Conservation (phyloP, 1,140 invertebrate species). For the Psix sp. region DNA sequence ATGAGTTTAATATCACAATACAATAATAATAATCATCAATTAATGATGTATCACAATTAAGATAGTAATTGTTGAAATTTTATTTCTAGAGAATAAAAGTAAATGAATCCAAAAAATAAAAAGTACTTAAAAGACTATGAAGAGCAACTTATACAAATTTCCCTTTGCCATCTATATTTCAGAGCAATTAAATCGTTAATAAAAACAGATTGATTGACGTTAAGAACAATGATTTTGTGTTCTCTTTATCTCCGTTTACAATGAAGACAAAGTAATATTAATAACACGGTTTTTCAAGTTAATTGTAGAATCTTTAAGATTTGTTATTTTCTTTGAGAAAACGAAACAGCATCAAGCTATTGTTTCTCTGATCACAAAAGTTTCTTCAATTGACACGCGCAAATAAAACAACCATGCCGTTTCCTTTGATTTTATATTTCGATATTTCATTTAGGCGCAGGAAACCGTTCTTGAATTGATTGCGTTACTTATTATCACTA, state of each 20-base stretch:
- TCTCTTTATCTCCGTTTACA: conserved; percentile 22
- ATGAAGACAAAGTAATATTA: conserved; percentile 21
- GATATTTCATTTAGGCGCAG: too few relatives aligned
- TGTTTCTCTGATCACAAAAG: conserved; percentile 24
- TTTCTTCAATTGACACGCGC: conserved; percentile 12
- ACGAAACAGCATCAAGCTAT: conserved; percentile 21
- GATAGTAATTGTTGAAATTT: too few relatives aligned
- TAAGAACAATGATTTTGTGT: conserved; percentile 11
- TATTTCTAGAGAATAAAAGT: too few relatives aligned
- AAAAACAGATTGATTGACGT: conserved; percentile 13
- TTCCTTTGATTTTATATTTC: conserved; percentile 5
- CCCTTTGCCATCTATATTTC: background rate
- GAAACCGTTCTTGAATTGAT: too few relatives aligned
- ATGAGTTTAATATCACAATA: too few relatives aligned
- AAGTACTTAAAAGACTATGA: background rate
- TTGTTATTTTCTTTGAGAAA: conserved; percentile 28
- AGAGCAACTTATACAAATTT: background rate
- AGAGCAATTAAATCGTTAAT: conserved; percentile 19
- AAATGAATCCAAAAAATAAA: too few relatives aligned
- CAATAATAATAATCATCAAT: too few relatives aligned
- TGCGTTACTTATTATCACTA: too few relatives aligned
- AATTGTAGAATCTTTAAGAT: conserved; percentile 21
- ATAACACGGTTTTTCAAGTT: conserved; percentile 17
- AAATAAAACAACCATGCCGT: conserved; percentile 15
- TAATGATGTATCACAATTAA: too few relatives aligned